Evolutionary conservation across 2,797 vertebrate species (phyloP), one percentile per base, ranked within the genome.

Genomic region (Pempheris klunzingeri): DNA sequence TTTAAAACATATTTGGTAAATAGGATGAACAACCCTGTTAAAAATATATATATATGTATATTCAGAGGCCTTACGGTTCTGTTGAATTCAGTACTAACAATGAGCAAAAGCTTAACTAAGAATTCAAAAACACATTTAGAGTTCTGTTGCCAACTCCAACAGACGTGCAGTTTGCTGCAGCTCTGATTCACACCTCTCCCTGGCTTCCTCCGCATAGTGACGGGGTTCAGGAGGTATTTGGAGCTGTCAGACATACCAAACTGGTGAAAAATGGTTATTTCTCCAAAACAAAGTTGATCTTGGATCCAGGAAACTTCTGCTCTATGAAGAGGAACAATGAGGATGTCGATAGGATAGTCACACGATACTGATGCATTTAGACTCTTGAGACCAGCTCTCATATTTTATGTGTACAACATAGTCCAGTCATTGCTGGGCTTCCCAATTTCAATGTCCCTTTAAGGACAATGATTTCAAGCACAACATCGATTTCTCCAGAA

Each of bases 401-500:
- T n/a, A 9, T 30, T 57, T 68, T 52, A 44, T 6, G 41, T 24
- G 20, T 24, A 66, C 32, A 55, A 43, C 2, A 39, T 57, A 50
- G 71, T 63, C 8, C 17, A 26, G n/a, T 6, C 53, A 12, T 74
- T 57, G 15, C 44, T 43, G 28, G 11, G 52, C 10, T 63, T 65
- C 60, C n/a, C 58, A 26, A 3, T 61, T 47, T 59, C 55, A 38
- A 13, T 57, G 52, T 71, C 22, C 53, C 63, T 71, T 71, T 61
- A 60, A 53, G 49, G 41, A 41, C 15, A 61, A 36, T 17, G 11
- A 73, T 62, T 60, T 63, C 47, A 85, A 72, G 61, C 20, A 34
- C n/a, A 3, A 4, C 30, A 86, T 86, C 73, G 84, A 87, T 82
- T 88, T 89, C 75, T 80, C 15, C 46, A 26, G 28, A 72, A 81